These are phyloP conservation scores for Leucosticte australis DNA, from an alignment of 2,113 vertebrate genomes.

Conservation along the genomic window DNA sequence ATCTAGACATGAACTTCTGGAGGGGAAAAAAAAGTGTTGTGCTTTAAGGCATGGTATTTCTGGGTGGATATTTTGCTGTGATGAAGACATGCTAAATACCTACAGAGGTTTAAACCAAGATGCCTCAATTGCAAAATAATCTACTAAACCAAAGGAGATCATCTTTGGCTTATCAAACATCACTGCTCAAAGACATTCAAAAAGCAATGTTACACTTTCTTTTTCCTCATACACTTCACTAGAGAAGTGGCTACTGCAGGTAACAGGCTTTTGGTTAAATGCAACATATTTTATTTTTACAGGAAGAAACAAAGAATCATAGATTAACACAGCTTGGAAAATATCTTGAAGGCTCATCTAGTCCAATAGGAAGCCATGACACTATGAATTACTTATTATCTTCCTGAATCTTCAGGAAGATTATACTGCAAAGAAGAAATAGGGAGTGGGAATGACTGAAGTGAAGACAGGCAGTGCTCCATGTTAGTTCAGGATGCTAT, in stretches of 20 bases:
- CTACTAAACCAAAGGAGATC: neutral
- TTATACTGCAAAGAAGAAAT: neutral
- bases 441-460: neutral
- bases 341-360: neutral
- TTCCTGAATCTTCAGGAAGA: neutral
- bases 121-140: neutral
- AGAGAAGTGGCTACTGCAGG: neutral
- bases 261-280: neutral
- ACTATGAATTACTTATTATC: neutral
- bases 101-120: neutral
- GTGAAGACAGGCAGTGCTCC: neutral
- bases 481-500: neutral
- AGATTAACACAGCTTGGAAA: neutral
- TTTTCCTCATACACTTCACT: neutral
- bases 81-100: neutral
- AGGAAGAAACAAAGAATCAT: neutral
- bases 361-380: neutral
- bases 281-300: neutral
- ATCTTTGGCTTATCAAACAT: neutral
- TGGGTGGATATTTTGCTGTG: neutral
- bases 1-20: neutral
- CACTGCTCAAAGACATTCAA: neutral
- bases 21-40: rapidly evolving
- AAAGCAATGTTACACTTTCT: neutral
- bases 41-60: neutral